Conservation (phyloP, 2,113 vertebrate species). For the Falcunculus frontatus region DNA sequence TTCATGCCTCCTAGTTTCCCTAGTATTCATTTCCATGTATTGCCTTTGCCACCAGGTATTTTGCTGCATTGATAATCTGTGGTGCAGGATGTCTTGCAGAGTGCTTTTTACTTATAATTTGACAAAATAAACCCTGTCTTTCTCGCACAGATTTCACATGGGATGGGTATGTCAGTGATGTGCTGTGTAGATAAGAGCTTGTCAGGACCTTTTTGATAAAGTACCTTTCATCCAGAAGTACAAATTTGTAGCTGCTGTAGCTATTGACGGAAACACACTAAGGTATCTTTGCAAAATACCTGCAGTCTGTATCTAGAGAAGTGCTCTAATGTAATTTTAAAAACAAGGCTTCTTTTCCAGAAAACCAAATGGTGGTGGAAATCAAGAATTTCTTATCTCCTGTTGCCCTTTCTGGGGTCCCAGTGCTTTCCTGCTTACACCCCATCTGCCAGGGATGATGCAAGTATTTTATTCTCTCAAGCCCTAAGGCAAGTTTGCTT, state of each 20-base stretch:
- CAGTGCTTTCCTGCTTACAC: not conserved
- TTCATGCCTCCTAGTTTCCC: not conserved
- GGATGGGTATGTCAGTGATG: not conserved
- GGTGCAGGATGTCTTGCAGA: not conserved
- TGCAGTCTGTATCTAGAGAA: not conserved
- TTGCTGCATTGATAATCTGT: not conserved
- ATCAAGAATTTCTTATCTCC: not conserved
- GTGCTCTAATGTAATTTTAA: not conserved
- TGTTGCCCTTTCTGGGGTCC: not conserved
- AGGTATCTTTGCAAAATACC: not conserved
- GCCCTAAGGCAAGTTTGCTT: not conserved
- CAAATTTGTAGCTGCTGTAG: not conserved
- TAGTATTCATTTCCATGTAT: not conserved
- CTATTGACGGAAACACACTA: not conserved
- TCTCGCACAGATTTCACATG: not conserved
- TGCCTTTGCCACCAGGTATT: not conserved
- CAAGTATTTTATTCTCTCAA: not conserved
- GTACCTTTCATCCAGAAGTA: not conserved
- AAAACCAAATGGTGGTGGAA: not conserved
- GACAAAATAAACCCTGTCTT: not conserved
- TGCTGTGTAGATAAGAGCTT: not conserved
- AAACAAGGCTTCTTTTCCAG: not conserved
- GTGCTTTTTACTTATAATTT: not conserved
- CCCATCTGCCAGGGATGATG: not conserved
- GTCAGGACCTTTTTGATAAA: constrained; percentile 9